Percentiles rank a stretch among this genome's conserved stretches.
Conservation (phyloP, 2,797 vertebrate species). For the Australoheros facetus region DNA sequence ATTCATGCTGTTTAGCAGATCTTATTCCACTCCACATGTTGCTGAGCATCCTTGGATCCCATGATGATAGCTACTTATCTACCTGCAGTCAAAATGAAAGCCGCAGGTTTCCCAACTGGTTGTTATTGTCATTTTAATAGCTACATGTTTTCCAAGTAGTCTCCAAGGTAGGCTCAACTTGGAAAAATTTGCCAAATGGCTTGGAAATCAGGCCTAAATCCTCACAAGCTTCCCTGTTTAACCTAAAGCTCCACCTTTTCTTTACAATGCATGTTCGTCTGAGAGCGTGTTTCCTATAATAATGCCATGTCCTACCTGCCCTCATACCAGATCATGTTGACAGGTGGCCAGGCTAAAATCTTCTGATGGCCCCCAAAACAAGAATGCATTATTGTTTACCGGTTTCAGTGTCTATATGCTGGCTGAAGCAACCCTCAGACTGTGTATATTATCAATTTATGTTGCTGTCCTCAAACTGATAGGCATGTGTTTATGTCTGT, state of each 20-base stretch:
- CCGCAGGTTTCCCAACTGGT: neutral
- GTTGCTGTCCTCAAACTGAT: neutral
- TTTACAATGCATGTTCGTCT: neutral
- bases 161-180: neutral
- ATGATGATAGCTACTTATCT: neutral
- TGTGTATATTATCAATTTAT: neutral
- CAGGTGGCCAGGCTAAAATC: conserved; percentile 18
- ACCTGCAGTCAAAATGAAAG: conserved; percentile 4
- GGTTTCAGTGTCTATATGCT: neutral
- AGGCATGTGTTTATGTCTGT: too few relatives aligned
- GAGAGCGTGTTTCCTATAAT: neutral
- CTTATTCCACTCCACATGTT: conserved; percentile 5
- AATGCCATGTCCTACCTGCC: conserved; percentile 6
- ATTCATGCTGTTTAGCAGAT: conserved; percentile 12
- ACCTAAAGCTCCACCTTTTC: neutral
- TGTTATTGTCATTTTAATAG: conserved; percentile 1
- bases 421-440: neutral
- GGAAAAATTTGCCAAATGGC: neutral
- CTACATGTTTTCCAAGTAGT: neutral
- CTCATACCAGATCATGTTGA: conserved; percentile 16
- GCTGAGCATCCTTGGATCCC: neutral
- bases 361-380: conserved; percentile 21
- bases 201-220: neutral
- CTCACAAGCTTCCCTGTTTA: conserved; percentile 3
- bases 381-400: neutral